Conservation (phyloP, 2,888 invertebrate genomes). For the Yponomeuta sedellus region DNA sequence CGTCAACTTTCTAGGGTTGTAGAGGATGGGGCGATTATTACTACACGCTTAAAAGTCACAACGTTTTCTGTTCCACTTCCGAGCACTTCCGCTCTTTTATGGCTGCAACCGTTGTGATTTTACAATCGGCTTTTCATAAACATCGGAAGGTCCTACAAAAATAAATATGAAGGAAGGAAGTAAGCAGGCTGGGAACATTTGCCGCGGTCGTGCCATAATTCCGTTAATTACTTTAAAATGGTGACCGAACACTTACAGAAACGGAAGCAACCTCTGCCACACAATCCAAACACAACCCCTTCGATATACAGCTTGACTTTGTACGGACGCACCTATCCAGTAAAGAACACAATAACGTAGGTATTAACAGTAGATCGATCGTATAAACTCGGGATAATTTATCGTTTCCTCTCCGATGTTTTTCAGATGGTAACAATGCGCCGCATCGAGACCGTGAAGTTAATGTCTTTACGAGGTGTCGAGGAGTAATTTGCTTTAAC, state of each 20-base stretch:
- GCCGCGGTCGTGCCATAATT: slow-evolving; percentile 7
- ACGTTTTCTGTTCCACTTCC: slow-evolving; percentile 48
- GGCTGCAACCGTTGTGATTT: slow-evolving; percentile 18
- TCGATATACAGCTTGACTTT: slow-evolving; percentile 21
- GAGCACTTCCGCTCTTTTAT: slow-evolving; percentile 48
- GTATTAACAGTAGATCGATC: slow-evolving; percentile 40
- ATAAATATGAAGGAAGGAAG: slow-evolving; percentile 12
- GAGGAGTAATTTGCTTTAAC: slow-evolving; percentile 57
- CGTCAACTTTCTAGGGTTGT: slow-evolving; percentile 61
- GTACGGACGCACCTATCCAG: slow-evolving; percentile 41
- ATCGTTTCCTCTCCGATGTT: slow-evolving; percentile 68
- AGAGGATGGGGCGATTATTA: slow-evolving; percentile 66
- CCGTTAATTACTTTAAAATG: slow-evolving; percentile 5
- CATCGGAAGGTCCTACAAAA: background rate
- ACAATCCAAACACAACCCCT: slow-evolving; percentile 23
- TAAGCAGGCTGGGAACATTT: slow-evolving; percentile 21
- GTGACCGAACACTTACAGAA: background rate
- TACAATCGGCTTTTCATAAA: slow-evolving; percentile 16
- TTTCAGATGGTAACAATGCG: slow-evolving; percentile 67
- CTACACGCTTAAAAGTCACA: slow-evolving; percentile 62
- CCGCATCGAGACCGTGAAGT: slow-evolving; percentile 48
- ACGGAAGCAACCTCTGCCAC: slow-evolving; percentile 21
- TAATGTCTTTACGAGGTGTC: slow-evolving; percentile 65
- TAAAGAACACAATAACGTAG: slow-evolving; percentile 38
- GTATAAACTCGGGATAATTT: slow-evolving; percentile 73